Evolutionary conservation across 2,888 invertebrate genomes (phyloP).

Genomic region (Rutpela maculata): DNA sequence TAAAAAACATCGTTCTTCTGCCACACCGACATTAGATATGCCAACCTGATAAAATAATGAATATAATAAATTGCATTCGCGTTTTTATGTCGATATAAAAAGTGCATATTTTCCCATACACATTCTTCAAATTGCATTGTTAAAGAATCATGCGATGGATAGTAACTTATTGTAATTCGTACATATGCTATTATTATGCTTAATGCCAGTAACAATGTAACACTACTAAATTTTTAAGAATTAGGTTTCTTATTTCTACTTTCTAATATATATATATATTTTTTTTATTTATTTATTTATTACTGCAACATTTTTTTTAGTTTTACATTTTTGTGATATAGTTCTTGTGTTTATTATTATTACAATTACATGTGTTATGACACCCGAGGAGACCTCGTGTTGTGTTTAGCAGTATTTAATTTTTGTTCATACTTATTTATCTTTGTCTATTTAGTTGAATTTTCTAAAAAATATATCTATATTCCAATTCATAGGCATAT

Average conservation of each 20-base stretch:
- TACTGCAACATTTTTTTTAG: no score
- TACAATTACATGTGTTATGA: no score
- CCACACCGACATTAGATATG: neutral
- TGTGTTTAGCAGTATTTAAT: no score
- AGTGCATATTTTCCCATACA: conserved; percentile 7
- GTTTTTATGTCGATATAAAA: neutral
- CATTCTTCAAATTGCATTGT: conserved; percentile 7
- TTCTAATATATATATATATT: no score
- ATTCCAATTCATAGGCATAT: no score
- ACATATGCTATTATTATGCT: neutral
- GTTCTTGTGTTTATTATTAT: no score
- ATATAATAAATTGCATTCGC: conserved; percentile 7
- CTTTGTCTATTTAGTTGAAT: no score
- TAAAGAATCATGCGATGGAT: conserved; percentile 5
- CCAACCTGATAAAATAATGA: neutral
- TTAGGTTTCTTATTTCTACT: neutral
- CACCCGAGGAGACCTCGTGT: no score
- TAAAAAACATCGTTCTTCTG: neutral
- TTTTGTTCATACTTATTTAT: no score
- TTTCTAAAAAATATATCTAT: no score
- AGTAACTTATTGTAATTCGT: conserved; percentile 14
- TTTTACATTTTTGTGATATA: no score
- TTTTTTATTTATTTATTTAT: no score
- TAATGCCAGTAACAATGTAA: neutral
- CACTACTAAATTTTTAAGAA: neutral